These are phyloP conservation scores for Balanococcus diminutus DNA, from an alignment of 2,888 invertebrate genomes.

Conservation along the genomic window DNA sequence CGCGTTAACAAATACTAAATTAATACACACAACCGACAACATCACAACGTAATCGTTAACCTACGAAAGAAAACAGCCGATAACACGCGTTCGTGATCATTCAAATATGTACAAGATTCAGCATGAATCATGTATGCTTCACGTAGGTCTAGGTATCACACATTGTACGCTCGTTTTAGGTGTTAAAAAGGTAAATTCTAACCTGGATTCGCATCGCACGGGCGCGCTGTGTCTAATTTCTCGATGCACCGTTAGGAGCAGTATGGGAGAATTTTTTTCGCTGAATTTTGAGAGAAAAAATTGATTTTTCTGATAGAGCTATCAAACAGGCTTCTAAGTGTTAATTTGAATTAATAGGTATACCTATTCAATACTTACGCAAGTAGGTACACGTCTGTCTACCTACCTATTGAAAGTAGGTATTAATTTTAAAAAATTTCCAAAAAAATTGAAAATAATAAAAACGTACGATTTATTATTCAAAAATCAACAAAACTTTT, in stretches of 20 bases:
- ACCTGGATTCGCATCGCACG: background rate
- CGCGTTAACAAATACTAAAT: constrained; percentile 15
- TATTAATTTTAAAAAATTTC: background rate
- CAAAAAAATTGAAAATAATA: background rate
- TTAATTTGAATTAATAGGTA: background rate
- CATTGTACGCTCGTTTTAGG: background rate
- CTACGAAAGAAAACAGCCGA: background rate
- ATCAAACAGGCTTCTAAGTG: no score
- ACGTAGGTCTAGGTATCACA: no score
- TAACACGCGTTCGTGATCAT: constrained; percentile 2
- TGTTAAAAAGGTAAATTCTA: background rate
- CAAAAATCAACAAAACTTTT: background rate
- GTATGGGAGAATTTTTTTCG: background rate
- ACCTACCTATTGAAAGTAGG: background rate
- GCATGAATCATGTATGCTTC: background rate
- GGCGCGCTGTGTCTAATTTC: background rate
- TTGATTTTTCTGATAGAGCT: background rate
- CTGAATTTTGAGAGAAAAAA: background rate
- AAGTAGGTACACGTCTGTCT: background rate
- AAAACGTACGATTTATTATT: background rate
- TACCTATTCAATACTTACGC: no score
- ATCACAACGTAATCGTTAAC: background rate
- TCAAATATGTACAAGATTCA: background rate
- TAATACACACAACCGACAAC: background rate
- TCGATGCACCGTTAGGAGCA: background rate